Base-by-base conservation (phyloP, 37 sponge, comb jelly and placozoan species). In the Halichondria panicea region DNA sequence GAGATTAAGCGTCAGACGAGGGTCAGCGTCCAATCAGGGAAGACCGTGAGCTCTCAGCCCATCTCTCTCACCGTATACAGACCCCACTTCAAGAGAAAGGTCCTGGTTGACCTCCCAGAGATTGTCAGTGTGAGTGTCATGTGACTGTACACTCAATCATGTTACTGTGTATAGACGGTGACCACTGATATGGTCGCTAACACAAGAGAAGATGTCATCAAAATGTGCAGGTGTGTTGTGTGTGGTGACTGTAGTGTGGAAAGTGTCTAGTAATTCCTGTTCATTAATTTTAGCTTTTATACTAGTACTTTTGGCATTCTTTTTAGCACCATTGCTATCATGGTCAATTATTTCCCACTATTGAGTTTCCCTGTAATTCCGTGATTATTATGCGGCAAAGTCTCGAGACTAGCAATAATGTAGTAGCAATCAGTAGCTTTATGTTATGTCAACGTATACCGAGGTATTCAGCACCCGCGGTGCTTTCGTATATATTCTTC, bases 361-460 rank as follows among this genome's bases (percentile, higher is more conserved):
- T n/a, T n/a, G n/a, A n/a, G n/a, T n/a, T n/a, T n/a, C n/a, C n/a
- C n/a, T n/a, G n/a, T n/a, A n/a, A n/a, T n/a, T n/a, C n/a, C n/a
- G n/a, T n/a, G n/a, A n/a, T n/a, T n/a, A n/a, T n/a, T n/a, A n/a
- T n/a, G n/a, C n/a, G n/a, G n/a, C n/a, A n/a, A n/a, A 30, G 74
- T 95, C 77, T 95, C 92, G 53, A 81, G 92, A 37, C 96, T 92
- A 82, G 91, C n/a, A n/a, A n/a, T n/a, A n/a, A n/a, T n/a, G n/a
- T n/a, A n/a, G n/a, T n/a, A n/a, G n/a, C n/a, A n/a, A 87, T 90
- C 12, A 56, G 75, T 70, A 22, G 5, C 5, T 4, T 41, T 35
- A 24, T 74, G 0, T n/a, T n/a, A n/a, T n/a, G n/a, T n/a, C n/a
- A n/a, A n/a, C n/a, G n/a, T n/a, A n/a, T n/a, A n/a, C n/a, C n/a